Evolutionary conservation across 2,888 invertebrate genomes (phyloP).

Genomic region (Platycnemis pennipes): DNA sequence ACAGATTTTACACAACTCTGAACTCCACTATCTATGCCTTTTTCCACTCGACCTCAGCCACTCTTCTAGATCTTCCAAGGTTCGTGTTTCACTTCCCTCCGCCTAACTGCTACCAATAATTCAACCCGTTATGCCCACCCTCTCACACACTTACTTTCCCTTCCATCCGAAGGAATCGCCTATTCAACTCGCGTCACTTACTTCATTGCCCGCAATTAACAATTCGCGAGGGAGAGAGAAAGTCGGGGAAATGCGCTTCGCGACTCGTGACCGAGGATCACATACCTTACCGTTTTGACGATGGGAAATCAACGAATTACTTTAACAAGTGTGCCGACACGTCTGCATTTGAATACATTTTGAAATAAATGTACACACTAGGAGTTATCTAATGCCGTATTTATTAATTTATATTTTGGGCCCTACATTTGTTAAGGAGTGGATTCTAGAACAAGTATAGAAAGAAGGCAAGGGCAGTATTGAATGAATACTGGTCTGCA

Average conservation of each 20-base stretch:
- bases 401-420: too few relatives aligned
- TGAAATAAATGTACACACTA: neutral
- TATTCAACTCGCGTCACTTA: slow-evolving; percentile 10
- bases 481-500: too few relatives aligned
- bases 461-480: too few relatives aligned
- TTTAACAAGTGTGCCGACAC: neutral
- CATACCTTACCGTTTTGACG: neutral
- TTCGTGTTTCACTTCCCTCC: slow-evolving; percentile 10
- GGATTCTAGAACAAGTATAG: too few relatives aligned
- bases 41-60: neutral
- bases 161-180: neutral
- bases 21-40: neutral
- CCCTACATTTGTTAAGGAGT: too few relatives aligned
- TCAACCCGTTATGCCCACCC: neutral
- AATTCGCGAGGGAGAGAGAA: neutral
- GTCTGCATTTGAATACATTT: neutral
- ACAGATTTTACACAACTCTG: slow-evolving; percentile 6
- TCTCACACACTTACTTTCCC: neutral
- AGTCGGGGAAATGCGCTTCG: neutral
- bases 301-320: neutral
- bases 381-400: too few relatives aligned
- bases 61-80: neutral
- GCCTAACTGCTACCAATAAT: slow-evolving; percentile 22
- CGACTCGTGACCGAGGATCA: neutral
- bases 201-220: slow-evolving; percentile 25